Percentiles rank a stretch among this genome's conserved stretches.
Evolutionary conservation across 2,113 vertebrate genomes (phyloP).

Genomic region (Heterochromis multidens): DNA sequence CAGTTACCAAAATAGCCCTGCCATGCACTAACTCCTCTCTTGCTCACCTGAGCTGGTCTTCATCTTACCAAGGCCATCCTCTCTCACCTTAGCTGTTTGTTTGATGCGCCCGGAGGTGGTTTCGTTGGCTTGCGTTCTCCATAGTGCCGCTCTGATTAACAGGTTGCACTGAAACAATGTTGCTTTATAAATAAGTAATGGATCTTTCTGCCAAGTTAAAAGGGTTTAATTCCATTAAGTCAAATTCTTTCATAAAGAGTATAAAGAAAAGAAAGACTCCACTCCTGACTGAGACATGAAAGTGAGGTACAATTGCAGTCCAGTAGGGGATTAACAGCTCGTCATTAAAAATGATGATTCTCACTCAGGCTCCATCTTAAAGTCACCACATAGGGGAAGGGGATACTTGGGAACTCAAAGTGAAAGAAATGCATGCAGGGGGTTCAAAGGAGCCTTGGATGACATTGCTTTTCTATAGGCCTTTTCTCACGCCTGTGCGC

Average conservation of each 20-base stretch:
- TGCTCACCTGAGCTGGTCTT: neutral
- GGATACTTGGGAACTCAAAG: neutral
- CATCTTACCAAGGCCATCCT: neutral
- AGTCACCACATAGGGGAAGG: constrained; percentile 23
- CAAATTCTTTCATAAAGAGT: constrained; percentile 22
- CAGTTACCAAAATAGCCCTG: constrained; percentile 41
- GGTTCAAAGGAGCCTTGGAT: constrained; percentile 9
- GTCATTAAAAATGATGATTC: constrained; percentile 51
- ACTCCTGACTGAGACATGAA: constrained; percentile 48
- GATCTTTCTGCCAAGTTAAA: constrained; percentile 54
- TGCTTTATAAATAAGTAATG: constrained; percentile 68
- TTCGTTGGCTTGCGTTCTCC: constrained; percentile 35
- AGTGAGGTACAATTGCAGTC: constrained; percentile 44
- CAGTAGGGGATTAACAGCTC: constrained; percentile 44
- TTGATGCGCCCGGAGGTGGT: neutral
- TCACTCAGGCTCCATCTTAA: constrained; percentile 31
- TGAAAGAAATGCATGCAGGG: neutral
- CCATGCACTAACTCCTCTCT: neutral
- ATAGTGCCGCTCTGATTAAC: constrained; percentile 43
- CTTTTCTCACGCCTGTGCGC: constrained; percentile 44
- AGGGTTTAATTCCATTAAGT: constrained; percentile 75
- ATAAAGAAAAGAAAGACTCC: neutral
- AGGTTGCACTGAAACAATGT: constrained; percentile 59
- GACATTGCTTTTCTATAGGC: constrained; percentile 30
- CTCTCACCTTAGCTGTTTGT: constrained; percentile 31